Evolutionary conservation across 2,113 vertebrate species (phyloP).

Genomic region (Dicerorhinus sumatrensis): DNA sequence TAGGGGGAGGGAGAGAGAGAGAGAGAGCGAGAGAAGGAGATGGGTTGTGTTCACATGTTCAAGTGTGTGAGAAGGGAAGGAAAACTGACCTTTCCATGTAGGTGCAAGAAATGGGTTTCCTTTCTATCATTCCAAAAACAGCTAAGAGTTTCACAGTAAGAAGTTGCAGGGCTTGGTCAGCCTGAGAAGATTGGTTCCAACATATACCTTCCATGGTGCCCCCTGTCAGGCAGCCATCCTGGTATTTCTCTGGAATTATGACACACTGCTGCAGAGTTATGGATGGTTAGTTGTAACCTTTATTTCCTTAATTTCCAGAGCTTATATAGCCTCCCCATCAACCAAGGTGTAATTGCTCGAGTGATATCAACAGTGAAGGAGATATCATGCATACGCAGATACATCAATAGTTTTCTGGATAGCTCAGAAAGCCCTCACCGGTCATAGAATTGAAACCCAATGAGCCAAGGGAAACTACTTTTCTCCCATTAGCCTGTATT

Average conservation of each 20-base stretch:
- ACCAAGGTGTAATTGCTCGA: neutral
- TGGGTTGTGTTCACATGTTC: neutral
- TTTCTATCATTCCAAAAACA: neutral
- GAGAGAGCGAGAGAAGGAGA: neutral
- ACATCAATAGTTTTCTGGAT: neutral
- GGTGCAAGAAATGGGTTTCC: neutral
- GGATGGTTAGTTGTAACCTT: neutral
- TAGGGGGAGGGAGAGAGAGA: neutral
- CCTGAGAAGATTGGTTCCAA: neutral
- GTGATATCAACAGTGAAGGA: neutral
- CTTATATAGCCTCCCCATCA: neutral
- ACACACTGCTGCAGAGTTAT: too few relatives aligned
- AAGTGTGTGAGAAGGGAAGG: neutral
- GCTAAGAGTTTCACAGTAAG: neutral
- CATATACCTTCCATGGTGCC: neutral
- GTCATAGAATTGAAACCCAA: neutral
- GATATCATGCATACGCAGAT: neutral
- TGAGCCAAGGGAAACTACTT: neutral
- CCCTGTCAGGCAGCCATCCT: accelerated
- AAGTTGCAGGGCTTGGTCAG: neutral
- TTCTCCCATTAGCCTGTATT: neutral
- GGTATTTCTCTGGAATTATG: neutral
- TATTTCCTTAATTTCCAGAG: neutral
- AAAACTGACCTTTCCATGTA: neutral
- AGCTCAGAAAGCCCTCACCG: neutral